phyloP scores from a whole-genome alignment of 2,113 vertebrate genomes.

The Pycnonotus jocosus region DNA sequence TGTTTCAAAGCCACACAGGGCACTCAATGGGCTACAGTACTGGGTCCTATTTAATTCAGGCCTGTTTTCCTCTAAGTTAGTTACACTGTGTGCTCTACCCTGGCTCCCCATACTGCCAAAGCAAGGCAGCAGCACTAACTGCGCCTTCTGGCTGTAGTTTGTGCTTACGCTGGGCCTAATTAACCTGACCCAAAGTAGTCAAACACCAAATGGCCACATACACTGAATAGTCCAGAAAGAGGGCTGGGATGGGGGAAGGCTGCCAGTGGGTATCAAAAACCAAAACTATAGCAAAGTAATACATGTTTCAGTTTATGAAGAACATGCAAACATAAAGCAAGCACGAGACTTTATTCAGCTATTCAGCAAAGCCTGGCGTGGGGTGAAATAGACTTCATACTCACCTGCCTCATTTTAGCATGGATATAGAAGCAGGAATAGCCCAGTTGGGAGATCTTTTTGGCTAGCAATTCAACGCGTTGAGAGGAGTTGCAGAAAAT shows the following conservation, averaged over 20 bases:
- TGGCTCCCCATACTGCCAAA: not conserved
- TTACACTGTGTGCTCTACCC: not conserved
- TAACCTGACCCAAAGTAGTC: not conserved
- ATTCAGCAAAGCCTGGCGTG: not conserved
- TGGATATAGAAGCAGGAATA: slow-evolving; percentile 99
- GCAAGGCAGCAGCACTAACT: not conserved
- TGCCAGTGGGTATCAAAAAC: not conserved
- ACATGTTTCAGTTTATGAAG: not conserved
- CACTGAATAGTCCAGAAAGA: not conserved
- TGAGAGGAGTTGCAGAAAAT: slow-evolving; percentile 99
- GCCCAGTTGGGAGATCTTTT: slow-evolving; percentile 99
- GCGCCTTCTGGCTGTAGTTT: not conserved
- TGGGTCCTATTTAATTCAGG: not conserved
- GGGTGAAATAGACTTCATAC: slow-evolving; percentile 14
- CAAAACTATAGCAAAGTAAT: not conserved
- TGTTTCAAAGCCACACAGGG: not conserved
- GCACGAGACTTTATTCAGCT: not conserved
- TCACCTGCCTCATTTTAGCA: slow-evolving; percentile 99
- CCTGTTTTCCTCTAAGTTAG: not conserved
- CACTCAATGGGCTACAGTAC: accelerated
- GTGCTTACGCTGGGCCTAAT: not conserved
- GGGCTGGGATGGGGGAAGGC: not conserved
- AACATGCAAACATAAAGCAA: not conserved
- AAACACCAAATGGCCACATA: not conserved
- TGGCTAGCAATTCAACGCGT: slow-evolving; percentile 96